Evolutionary conservation across 2,797 vertebrate species (phyloP).

Genomic region (Sebastes matsubarae): DNA sequence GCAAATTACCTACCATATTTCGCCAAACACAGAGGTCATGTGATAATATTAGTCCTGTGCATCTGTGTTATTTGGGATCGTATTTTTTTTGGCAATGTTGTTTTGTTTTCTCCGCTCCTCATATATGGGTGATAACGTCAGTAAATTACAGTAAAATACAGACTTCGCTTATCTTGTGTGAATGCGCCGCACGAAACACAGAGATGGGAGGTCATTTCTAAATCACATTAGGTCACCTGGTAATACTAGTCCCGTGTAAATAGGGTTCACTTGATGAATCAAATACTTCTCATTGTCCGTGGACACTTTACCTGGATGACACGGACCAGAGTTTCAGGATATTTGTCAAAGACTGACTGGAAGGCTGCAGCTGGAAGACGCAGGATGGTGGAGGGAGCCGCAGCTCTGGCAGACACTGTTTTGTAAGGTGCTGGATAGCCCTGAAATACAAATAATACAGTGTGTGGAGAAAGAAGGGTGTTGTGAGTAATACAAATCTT

Average conservation of each 20-base stretch:
- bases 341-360: conserved; percentile 92
- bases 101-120: neutral
- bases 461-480: neutral
- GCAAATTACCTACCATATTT: neutral
- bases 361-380: conserved; percentile 91
- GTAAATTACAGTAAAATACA: neutral
- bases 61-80: neutral
- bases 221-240: neutral
- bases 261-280: neutral
- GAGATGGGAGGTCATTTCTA: neutral
- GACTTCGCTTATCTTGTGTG: neutral
- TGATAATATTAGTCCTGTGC: neutral
- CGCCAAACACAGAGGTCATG: neutral
- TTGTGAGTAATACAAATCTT: neutral
- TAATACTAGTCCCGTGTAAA: neutral
- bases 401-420: conserved; percentile 91
- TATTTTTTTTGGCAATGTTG: neutral
- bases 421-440: conserved; percentile 92
- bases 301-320: conserved; percentile 88
- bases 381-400: conserved; percentile 84
- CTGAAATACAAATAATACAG: conserved; percentile 61
- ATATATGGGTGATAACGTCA: neutral
- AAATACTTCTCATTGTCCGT: neutral
- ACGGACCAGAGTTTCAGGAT: conserved; percentile 92
- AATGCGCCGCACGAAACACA: neutral